These are phyloP conservation scores for Notothenia coriiceps DNA, from an alignment of 2,113 vertebrate species.

Conservation along the genomic window DNA sequence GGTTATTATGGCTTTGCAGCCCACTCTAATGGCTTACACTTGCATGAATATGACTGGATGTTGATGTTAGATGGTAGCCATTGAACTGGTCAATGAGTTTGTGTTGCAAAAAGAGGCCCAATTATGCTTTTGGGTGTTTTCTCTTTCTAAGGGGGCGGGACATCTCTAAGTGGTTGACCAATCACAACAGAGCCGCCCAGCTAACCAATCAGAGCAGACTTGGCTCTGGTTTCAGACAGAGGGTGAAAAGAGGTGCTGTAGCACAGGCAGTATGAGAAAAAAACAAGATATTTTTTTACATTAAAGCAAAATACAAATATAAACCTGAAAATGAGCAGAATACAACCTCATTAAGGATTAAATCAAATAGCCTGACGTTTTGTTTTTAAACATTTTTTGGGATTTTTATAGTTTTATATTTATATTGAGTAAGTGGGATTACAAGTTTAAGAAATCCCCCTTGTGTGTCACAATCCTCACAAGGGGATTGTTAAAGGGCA, in stretches of 20 bases:
- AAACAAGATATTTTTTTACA: too few species aligned
- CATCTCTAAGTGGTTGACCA: too few species aligned
- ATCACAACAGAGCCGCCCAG: too few species aligned
- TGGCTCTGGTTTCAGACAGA: too few species aligned
- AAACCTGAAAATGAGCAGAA: not conserved
- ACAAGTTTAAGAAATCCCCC: conserved; percentile 28
- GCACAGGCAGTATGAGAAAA: too few species aligned
- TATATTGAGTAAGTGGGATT: not conserved
- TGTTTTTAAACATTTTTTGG: not conserved
- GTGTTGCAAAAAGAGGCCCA: not conserved
- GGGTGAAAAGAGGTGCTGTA: too few species aligned
- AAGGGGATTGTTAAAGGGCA: conserved; percentile 66
- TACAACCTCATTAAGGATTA: too few species aligned
- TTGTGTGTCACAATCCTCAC: conserved; percentile 29
- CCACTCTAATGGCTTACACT: not conserved
- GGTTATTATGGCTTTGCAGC: not conserved
- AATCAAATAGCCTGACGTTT: not conserved
- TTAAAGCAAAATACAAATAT: not conserved
- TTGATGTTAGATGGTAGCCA: not conserved
- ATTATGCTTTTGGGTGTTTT: too few species aligned
- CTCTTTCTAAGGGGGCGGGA: too few species aligned
- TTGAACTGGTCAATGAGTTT: not conserved
- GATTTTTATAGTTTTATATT: not conserved
- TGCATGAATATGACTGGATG: not conserved
- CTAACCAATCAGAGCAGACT: too few species aligned